Percentiles rank a stretch among this genome's conserved stretches.
Evolutionary conservation across 2,113 vertebrate genomes (phyloP).

Genomic region (Mirounga angustirostris): DNA sequence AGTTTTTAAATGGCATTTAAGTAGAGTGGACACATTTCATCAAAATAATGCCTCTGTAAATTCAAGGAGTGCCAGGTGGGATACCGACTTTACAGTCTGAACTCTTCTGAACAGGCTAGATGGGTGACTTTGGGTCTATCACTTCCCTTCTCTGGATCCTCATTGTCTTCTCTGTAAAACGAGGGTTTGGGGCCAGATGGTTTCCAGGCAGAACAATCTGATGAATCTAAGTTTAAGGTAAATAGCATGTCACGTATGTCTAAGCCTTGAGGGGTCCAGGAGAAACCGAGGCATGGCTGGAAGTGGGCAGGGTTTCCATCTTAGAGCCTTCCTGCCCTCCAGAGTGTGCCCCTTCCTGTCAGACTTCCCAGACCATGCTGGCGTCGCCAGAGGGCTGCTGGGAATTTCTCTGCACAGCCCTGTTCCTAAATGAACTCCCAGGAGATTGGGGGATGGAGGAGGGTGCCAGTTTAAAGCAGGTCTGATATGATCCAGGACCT

Average conservation of each 20-base stretch:
- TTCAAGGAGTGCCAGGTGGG: neutral
- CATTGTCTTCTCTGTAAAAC: neutral
- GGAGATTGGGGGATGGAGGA: conserved; percentile 61
- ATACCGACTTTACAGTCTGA: neutral
- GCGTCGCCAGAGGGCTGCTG: conserved; percentile 62
- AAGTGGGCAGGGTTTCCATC: neutral
- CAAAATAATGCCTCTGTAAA: neutral
- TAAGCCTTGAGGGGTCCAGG: neutral
- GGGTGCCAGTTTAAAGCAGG: conserved; percentile 83
- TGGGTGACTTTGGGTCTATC: neutral
- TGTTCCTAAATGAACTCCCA: conserved; percentile 87
- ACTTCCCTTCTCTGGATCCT: neutral
- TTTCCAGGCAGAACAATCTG: conserved; percentile 31
- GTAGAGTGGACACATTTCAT: neutral
- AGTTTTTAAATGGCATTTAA: neutral
- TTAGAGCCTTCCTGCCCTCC: neutral
- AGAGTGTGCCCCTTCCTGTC: neutral
- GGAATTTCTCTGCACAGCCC: conserved; percentile 81
- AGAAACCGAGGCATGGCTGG: neutral
- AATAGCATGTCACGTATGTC: neutral
- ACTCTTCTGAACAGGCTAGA: neutral
- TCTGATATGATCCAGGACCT: conserved; percentile 85
- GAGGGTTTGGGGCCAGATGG: neutral
- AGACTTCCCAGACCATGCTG: conserved; percentile 54
- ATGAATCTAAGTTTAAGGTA: neutral